A percentile compares a stretch with the other conserved stretches of the same genome.
Evolutionary conservation across 2,888 invertebrate species (phyloP).

Genomic region (Drosophila heteroneura): DNA sequence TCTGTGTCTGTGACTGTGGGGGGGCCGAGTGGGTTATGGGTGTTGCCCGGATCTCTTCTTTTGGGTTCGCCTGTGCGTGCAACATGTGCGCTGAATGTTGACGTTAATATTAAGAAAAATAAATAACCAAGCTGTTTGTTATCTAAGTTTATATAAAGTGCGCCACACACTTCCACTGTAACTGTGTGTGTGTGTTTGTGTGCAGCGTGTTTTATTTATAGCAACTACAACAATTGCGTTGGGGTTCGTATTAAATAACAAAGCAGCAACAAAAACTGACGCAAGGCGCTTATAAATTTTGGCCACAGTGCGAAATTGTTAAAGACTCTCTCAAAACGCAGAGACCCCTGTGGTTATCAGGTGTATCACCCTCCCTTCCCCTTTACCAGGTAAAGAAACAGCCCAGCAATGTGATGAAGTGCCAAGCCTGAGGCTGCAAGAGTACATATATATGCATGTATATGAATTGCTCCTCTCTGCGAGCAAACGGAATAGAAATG

Average conservation of each 20-base stretch:
- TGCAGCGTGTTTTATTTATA: constrained; percentile 73
- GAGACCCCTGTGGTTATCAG: constrained; percentile 16
- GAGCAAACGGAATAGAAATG: constrained; percentile 54
- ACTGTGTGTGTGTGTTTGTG: constrained; percentile 31
- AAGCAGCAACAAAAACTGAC: constrained; percentile 61
- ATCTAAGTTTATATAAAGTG: constrained; percentile 79
- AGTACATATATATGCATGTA: constrained; percentile 15
- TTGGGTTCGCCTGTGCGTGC: constrained; percentile 68
- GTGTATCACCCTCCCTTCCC: constrained; percentile 13
- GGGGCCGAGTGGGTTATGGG: constrained; percentile 7
- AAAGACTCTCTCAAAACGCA: constrained; percentile 26
- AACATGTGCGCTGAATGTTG: constrained; percentile 81
- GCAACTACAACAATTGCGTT: constrained; percentile 76
- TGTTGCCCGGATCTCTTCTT: constrained; percentile 23
- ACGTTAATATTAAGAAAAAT: constrained; percentile 81
- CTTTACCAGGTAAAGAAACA: constrained; percentile 21
- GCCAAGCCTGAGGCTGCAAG: constrained; percentile 17
- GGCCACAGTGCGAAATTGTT: constrained; percentile 54
- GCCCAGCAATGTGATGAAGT: constrained; percentile 53
- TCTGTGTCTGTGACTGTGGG: constrained; percentile 47
- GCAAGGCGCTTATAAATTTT: constrained; percentile 75
- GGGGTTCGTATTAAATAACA: constrained; percentile 72
- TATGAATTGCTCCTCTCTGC: constrained; percentile 39
- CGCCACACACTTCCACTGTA: constrained; percentile 24
- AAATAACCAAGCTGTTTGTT: constrained; percentile 80